These are phyloP conservation scores for Drosophila mojavensis DNA, from an alignment of 1,140 invertebrate genomes.

Conservation along the genomic window DNA sequence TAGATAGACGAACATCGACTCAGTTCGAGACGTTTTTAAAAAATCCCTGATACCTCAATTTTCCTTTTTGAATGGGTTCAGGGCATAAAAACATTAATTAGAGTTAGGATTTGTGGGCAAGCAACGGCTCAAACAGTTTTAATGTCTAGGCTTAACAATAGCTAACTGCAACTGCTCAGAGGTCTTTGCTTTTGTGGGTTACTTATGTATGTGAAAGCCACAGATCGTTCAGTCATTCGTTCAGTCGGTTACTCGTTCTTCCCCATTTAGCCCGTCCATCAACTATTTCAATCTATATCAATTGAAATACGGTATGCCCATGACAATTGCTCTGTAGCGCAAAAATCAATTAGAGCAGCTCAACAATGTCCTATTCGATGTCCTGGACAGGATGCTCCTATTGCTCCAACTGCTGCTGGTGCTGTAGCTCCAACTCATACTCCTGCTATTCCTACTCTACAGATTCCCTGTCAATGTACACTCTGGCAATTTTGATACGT, in stretches of 20 bases:
- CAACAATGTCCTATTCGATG: constrained; percentile 41
- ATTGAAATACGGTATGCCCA: constrained; percentile 48
- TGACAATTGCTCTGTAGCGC: constrained; percentile 80
- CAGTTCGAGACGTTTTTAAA: too few relatives aligned
- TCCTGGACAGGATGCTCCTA: not conserved
- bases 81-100: not conserved
- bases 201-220: constrained; percentile 2
- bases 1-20: too few relatives aligned
- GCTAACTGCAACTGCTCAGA: not conserved
- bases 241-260: not conserved
- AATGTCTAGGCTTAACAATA: not conserved
- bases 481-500: constrained; percentile 63
- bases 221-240: constrained; percentile 9
- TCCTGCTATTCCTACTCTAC: not conserved
- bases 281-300: constrained; percentile 35
- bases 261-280: too few relatives aligned
- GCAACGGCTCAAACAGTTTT: too few relatives aligned
- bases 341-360: constrained; percentile 62
- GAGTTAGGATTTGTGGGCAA: not conserved
- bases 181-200: constrained; percentile 3
- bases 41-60: too few relatives aligned
- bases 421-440: not conserved
- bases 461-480: constrained; percentile 19
- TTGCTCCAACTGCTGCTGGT: not conserved
- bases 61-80: not conserved